A percentile compares a stretch with the other conserved stretches of the same genome.
These are phyloP conservation scores for Cebidichthys violaceus DNA, from an alignment of 2,113 vertebrate species.

Conservation along the genomic window DNA sequence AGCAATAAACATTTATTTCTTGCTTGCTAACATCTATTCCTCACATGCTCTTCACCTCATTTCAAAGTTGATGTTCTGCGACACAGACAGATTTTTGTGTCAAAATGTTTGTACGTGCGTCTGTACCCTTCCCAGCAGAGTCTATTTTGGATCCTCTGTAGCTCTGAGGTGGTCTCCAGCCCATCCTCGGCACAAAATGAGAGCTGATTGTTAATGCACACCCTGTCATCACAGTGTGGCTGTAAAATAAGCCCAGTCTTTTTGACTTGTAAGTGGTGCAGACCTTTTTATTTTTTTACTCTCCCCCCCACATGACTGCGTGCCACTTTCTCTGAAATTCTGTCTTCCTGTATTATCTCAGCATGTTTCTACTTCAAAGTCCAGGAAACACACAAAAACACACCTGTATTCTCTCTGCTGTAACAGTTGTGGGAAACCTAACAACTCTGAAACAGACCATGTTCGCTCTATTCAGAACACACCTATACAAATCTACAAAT, in stretches of 20 bases:
- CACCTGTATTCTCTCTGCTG: conserved; percentile 15
- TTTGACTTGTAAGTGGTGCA: conserved; percentile 1
- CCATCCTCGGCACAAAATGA: conserved; percentile 3
- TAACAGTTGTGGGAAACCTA: conserved; percentile 8
- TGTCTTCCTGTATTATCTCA: conserved; percentile 7
- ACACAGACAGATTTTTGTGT: conserved; percentile 49
- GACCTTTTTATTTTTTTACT: not conserved
- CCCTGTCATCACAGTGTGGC: conserved; percentile 3
- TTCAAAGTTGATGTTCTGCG: conserved; percentile 58
- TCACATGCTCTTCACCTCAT: conserved; percentile 26
- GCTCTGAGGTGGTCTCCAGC: conserved; percentile 47
- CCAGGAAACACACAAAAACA: conserved; percentile 21
- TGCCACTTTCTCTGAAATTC: conserved; percentile 1
- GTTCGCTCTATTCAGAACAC: conserved; percentile 17
- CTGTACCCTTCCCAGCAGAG: conserved; percentile 8
- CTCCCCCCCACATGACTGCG: not conserved
- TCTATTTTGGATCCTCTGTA: conserved; percentile 11
- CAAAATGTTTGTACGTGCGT: conserved; percentile 48
- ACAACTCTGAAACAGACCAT: conserved; percentile 21
- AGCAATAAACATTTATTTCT: conserved; percentile 53
- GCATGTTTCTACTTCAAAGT: not conserved
- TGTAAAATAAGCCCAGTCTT: not conserved
- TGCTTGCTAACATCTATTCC: conserved; percentile 26
- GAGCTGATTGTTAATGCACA: conserved; percentile 22
- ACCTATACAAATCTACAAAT: conserved; percentile 18